Percentiles rank a stretch among this genome's conserved stretches.
phyloP scores from a whole-genome alignment of 2,888 invertebrate species.

The Xylocampa areola region DNA sequence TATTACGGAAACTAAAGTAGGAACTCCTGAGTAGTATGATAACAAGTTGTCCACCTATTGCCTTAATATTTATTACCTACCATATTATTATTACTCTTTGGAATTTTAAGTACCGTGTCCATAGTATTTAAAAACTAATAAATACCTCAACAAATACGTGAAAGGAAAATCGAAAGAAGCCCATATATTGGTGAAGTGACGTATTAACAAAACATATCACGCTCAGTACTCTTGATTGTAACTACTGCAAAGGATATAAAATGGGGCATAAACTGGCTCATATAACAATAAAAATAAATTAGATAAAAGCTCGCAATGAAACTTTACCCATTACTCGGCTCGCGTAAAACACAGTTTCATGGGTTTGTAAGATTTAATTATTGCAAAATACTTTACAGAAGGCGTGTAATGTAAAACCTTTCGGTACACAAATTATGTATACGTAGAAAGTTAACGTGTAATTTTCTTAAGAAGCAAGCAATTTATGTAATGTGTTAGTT shows the following conservation, averaged over 20 bases:
- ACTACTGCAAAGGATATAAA: slow-evolving; percentile 79
- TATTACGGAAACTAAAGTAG: no score
- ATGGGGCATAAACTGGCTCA: slow-evolving; percentile 81
- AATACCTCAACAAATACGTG: no score
- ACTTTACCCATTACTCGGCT: slow-evolving; percentile 82
- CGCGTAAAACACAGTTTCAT: slow-evolving; percentile 82
- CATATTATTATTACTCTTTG: neutral
- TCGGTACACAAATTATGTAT: slow-evolving; percentile 40
- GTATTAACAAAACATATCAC: slow-evolving; percentile 64
- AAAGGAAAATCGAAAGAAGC: slow-evolving; percentile 3
- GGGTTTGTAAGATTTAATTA: slow-evolving; percentile 84
- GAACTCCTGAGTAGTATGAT: neutral
- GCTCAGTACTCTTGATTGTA: slow-evolving; percentile 69
- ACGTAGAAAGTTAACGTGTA: slow-evolving; percentile 6
- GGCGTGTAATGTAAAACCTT: slow-evolving; percentile 52
- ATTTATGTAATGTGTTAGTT: slow-evolving; percentile 7
- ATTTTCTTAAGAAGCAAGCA: slow-evolving; percentile 22
- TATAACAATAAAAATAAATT: slow-evolving; percentile 88
- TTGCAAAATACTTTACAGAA: slow-evolving; percentile 74
- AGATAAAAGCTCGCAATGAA: slow-evolving; percentile 87
- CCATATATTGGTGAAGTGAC: slow-evolving; percentile 19
- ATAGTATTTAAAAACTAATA: no score
- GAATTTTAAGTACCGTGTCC: no score
- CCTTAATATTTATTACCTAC: neutral
- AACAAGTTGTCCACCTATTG: neutral